Evolutionary conservation across 1,140 invertebrate species (phyloP).

Genomic region (Meloidogyne chitwoodi): DNA sequence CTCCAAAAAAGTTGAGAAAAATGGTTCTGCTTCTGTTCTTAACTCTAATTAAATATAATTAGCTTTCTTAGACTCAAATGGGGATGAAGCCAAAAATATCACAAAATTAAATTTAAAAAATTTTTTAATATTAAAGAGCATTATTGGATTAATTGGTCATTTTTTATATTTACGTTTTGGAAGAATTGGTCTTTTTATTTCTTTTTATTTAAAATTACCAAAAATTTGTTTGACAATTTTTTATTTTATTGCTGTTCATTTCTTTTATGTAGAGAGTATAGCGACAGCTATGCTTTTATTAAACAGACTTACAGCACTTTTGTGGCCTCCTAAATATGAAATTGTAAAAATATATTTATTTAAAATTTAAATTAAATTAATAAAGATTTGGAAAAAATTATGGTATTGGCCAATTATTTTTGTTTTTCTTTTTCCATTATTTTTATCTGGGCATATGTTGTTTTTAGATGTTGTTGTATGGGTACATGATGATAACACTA

Average conservation of each 20-base stretch:
- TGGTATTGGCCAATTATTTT: too few species aligned
- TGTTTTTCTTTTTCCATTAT: background rate
- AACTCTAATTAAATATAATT: too few species aligned
- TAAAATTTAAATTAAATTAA: background rate
- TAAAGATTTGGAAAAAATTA: too few species aligned
- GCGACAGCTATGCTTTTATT: background rate
- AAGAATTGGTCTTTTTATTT: background rate
- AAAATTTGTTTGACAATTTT: background rate
- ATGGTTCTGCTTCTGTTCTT: too few species aligned
- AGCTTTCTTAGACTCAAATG: too few species aligned
- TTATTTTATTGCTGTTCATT: background rate
- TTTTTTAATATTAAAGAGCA: too few species aligned
- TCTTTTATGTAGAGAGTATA: background rate
- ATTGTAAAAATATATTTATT: background rate
- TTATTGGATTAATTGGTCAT: too few species aligned
- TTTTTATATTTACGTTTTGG: background rate
- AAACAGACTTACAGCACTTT: background rate
- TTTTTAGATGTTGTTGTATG: background rate
- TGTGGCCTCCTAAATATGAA: background rate
- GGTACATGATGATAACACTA: background rate
- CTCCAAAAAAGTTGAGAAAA: too few species aligned
- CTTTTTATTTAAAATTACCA: background rate
- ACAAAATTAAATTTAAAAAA: too few species aligned
- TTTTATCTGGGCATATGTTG: background rate
- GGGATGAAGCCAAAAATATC: too few species aligned